Percentiles rank a stretch among this genome's conserved stretches.
Conservation (phyloP, 2,888 invertebrate species). For the Microctonus aethiopoides region DNA sequence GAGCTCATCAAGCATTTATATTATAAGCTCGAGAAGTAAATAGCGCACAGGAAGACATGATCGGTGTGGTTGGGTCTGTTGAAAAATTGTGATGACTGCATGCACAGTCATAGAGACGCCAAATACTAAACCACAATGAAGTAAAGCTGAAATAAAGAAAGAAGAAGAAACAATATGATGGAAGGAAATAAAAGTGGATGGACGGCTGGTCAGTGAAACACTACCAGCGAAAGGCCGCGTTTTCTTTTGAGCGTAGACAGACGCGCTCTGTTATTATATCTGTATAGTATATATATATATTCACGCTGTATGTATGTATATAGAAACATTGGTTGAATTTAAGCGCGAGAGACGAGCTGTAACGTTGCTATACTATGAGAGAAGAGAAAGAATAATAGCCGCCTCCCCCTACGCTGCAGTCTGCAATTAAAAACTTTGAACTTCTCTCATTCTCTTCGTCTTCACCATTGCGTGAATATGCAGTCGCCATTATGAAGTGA, state of each 20-base stretch:
- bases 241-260: slow-evolving; percentile 56
- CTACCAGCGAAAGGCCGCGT: slow-evolving; percentile 48
- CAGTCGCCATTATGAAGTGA: slow-evolving; percentile 47
- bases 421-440: slow-evolving; percentile 48
- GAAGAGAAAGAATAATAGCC: slow-evolving; percentile 64
- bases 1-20: slow-evolving; percentile 28
- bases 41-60: slow-evolving; percentile 25
- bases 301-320: slow-evolving; percentile 34
- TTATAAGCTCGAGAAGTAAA: background rate
- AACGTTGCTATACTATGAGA: slow-evolving; percentile 42
- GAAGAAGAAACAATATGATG: background rate
- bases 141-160: slow-evolving; percentile 3
- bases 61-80: slow-evolving; percentile 44
- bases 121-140: background rate
- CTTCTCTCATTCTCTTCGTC: slow-evolving; percentile 18
- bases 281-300: slow-evolving; percentile 9
- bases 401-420: slow-evolving; percentile 56
- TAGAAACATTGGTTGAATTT: slow-evolving; percentile 48
- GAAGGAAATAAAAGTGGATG: slow-evolving; percentile 39
- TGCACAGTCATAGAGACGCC: background rate
- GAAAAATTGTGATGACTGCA: slow-evolving; percentile 55
- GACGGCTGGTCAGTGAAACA: slow-evolving; percentile 48
- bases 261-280: slow-evolving; percentile 65
- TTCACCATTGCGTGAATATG: slow-evolving; percentile 32
- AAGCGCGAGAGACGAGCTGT: slow-evolving; percentile 35